Evolutionary conservation across 2,797 vertebrate species (phyloP), one percentile per base, ranked within the genome.

Genomic region (Clarias fuscus): DNA sequence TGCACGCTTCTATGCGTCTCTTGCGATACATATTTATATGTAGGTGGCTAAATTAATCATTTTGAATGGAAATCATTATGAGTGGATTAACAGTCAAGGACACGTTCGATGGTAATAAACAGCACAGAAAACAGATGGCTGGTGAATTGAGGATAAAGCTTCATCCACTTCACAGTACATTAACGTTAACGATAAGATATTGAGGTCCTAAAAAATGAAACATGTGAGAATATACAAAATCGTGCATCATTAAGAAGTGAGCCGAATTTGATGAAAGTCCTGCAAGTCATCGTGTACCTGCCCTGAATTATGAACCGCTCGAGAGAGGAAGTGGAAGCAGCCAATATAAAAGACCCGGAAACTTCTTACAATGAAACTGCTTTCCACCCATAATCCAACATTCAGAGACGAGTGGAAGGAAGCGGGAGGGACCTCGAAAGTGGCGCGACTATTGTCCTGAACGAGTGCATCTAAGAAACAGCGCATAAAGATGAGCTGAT

Each of bases 321-420:
- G 18, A 20, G 73, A 30, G 7, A 59, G 56, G 56, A 77, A 77
- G 27, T 59, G 75, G 53, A 77, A 77, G 53, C 75, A 59, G 56
- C 17, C 27, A 20, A 79, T 79, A 64, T 79, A 18, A 43, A 15
- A 79, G 33, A 62, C 30, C 58, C 59, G 33, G 76, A 79, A 62
- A 79, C 33, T 64, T 79, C 7, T 62, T 24, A 79, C 77, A 79
- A 79, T 79, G 77, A 79, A 79, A 24, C 33, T 15, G 13, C 77
- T 62, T 79, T 40, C 59, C 56, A 77, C 75, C 75, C 75, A 30
- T 22, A 76, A 22, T 37, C 30, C 7, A 30, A 37, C 56, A 59
- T 58, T 33, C 58, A 37, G 5, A 40, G 59, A 15, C 58, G 22
- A 40, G 77, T n/a, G 20, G 77, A 62, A 62, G 59, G 77, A 62